A percentile compares a stretch with the other conserved stretches of the same genome.
Evolutionary conservation across 1,140 invertebrate species (phyloP).

Genomic region (Pinna nobilis): DNA sequence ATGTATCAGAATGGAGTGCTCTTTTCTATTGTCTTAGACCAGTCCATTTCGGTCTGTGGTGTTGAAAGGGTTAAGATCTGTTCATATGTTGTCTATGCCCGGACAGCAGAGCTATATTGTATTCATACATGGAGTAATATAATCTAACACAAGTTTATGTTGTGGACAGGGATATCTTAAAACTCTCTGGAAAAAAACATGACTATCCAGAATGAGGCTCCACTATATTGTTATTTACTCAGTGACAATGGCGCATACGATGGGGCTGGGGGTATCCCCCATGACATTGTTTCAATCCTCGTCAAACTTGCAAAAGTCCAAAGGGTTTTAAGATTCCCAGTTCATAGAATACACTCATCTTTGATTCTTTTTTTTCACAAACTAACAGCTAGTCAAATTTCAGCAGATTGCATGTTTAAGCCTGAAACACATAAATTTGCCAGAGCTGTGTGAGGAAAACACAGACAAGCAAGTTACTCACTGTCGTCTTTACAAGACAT

Average conservation of each 20-base stretch:
- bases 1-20: no score
- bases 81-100: no score
- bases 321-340: no score
- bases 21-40: no score
- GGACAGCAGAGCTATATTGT: not conserved
- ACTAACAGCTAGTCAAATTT: not conserved
- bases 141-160: not conserved
- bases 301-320: no score
- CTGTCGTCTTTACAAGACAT: constrained; percentile 52
- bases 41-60: no score
- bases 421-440: not conserved
- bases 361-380: not conserved
- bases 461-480: constrained; percentile 40
- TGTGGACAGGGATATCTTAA: not conserved
- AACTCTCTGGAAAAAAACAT: not conserved
- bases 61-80: no score
- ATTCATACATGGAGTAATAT: not conserved
- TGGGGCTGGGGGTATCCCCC: not conserved
- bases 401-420: not conserved
- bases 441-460: not conserved
- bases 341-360: no score
- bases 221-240: not conserved
- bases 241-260: not conserved
- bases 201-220: not conserved
- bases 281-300: no score